Percentiles rank a stretch among this genome's conserved stretches.
These are phyloP conservation scores for Tiliacea aurago DNA, from an alignment of 2,888 invertebrate species.

Conservation along the genomic window DNA sequence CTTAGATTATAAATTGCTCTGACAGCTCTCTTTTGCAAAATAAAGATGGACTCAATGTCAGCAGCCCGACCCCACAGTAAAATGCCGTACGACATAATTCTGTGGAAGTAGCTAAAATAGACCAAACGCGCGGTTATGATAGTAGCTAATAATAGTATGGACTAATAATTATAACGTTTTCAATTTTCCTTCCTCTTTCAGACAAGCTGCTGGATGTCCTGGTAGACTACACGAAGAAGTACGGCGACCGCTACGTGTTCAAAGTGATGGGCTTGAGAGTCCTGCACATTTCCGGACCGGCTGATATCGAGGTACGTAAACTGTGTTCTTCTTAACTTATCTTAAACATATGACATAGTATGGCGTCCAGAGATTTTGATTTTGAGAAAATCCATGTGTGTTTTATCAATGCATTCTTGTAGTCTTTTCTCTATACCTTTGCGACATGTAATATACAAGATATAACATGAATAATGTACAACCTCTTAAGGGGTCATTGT, in stretches of 20 bases:
- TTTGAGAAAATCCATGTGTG: neutral
- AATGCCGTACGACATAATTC: too few relatives aligned
- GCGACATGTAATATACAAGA: too few relatives aligned
- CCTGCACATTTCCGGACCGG: conserved; percentile 77
- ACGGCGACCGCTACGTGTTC: conserved; percentile 72
- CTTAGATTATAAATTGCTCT: too few relatives aligned
- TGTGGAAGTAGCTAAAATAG: too few relatives aligned
- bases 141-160: neutral
- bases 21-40: too few relatives aligned
- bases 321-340: neutral
- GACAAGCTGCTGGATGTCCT: conserved; percentile 71
- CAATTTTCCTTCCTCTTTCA: conserved; percentile 53
- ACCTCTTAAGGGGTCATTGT: too few relatives aligned
- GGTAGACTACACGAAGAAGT: conserved; percentile 63
- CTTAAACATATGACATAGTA: neutral
- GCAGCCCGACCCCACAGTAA: too few relatives aligned
- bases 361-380: neutral
- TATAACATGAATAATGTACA: too few relatives aligned
- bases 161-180: neutral
- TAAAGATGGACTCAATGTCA: too few relatives aligned
- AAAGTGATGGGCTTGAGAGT: conserved; percentile 68
- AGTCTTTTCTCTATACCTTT: neutral
- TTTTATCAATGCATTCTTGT: neutral
- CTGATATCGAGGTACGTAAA: conserved; percentile 82
- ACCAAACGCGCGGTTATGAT: too few relatives aligned